Evolutionary conservation across 2,888 invertebrate species (phyloP), one percentile per base, ranked within the genome.

Genomic region (Drosophila atripex): DNA sequence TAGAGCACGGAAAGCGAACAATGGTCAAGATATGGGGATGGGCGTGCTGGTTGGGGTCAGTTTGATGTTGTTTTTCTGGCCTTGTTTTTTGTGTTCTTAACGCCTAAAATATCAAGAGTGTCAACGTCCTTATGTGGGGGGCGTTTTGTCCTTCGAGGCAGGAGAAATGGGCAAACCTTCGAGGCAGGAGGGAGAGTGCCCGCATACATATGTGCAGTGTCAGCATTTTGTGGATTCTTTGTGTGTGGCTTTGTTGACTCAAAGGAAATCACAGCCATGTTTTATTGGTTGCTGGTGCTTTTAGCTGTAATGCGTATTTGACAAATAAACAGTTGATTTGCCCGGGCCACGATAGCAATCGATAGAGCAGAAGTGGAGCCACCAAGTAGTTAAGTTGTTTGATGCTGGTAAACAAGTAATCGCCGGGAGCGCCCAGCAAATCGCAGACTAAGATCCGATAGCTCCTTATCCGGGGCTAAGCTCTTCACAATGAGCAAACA

Each of bases 321-420:
- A 86, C 84, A 85, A 85, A 85, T 87, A 85, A 85, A 85, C 84
- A 87, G 86, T 84, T 85, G 83, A 80, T 87, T 86, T 78, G 76
- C 71, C 73, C 71, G 58, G 57, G 41, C 70, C 59, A 57, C 72
- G 83, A 84, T 87, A 73, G 76, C 86, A 85, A 85, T 87, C 84
- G 82, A 87, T 51, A 23, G 64, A 52, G 63, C 63, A 50, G 64
- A 60, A 61, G 25, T n/a, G 35, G 23, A 51, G 55, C 73, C 71
- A 73, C 71, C 73, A 73, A 87, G 77, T 82, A 85, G 77, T 87
- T 86, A 85, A 85, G 83, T 85, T 85, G 88, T 85, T 87, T 85
- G 86, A 73, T 71, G 63, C 80, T 82, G 76, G 86, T 83, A 85
- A 87, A 85, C 83, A 85, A 87, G 83, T 85, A 83, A 83, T 86